These are phyloP conservation scores for Glossophaga mutica DNA, from an alignment of 2,797 vertebrate genomes.

Conservation along the genomic window DNA sequence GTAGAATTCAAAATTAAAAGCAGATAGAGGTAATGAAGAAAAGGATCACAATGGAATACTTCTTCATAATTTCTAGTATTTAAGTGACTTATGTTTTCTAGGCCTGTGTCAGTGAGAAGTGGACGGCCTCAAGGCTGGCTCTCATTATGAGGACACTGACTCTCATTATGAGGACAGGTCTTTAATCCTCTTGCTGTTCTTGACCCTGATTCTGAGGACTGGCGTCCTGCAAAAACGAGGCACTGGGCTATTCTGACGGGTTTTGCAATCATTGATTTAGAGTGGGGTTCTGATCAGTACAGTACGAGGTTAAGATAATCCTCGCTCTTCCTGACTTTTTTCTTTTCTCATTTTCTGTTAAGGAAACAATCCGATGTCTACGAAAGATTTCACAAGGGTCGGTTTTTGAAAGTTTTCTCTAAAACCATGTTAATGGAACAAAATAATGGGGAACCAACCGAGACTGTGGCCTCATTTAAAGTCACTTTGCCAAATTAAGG, in stretches of 20 bases:
- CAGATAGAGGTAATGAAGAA: slow-evolving; percentile 62
- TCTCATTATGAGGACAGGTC: slow-evolving; percentile 59
- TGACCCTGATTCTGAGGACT: slow-evolving; percentile 78
- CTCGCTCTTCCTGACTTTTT: slow-evolving; percentile 83
- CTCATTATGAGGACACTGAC: slow-evolving; percentile 77
- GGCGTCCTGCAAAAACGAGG: slow-evolving; percentile 78
- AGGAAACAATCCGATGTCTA: slow-evolving; percentile 75
- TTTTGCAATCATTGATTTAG: slow-evolving; percentile 78
- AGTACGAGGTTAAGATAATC: slow-evolving; percentile 79
- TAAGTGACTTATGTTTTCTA: slow-evolving; percentile 60
- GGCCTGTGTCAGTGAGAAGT: slow-evolving; percentile 69
- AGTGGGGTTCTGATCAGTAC: slow-evolving; percentile 78
- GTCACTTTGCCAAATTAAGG: slow-evolving; percentile 81
- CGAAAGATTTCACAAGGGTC: slow-evolving; percentile 78
- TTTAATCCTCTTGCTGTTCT: slow-evolving; percentile 77
- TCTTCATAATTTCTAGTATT: slow-evolving; percentile 67
- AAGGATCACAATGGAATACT: slow-evolving; percentile 60
- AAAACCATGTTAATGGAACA: slow-evolving; percentile 81
- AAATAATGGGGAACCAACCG: slow-evolving; percentile 84
- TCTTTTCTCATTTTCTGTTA: slow-evolving; percentile 77
- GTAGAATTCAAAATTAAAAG: slow-evolving; percentile 49
- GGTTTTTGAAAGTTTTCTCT: slow-evolving; percentile 81
- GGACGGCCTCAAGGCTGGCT: slow-evolving; percentile 73
- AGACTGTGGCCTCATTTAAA: slow-evolving; percentile 83
- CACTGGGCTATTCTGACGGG: slow-evolving; percentile 79